Evolutionary conservation across 2,113 vertebrate species (phyloP).

Genomic region (Saguinus imperator): DNA sequence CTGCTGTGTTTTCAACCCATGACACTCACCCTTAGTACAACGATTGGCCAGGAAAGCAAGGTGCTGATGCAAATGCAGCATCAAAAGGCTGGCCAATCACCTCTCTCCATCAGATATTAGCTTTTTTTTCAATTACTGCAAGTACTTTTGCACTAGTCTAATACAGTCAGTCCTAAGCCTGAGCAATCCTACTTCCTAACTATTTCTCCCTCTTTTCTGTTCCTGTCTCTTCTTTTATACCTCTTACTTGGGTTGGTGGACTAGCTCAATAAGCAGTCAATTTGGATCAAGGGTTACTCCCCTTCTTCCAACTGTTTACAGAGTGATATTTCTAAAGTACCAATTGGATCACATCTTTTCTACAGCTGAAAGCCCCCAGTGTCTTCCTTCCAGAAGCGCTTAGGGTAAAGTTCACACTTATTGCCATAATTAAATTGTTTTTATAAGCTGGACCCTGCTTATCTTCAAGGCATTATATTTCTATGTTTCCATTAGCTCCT

Average conservation of each 20-base stretch:
- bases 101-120: neutral
- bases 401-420: slow-evolving; percentile 30
- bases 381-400: slow-evolving; percentile 2
- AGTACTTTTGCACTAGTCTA: neutral
- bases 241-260: neutral
- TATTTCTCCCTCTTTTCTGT: neutral
- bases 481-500: neutral
- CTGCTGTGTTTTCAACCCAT: neutral
- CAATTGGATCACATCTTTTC: neutral
- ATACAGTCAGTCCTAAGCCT: neutral
- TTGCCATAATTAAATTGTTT: slow-evolving; percentile 23
- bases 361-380: neutral
- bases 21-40: neutral
- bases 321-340: slow-evolving; percentile 45
- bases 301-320: slow-evolving; percentile 21
- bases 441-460: neutral
- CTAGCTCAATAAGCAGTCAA: neutral
- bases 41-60: too few species aligned
- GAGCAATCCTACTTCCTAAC: neutral
- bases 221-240: neutral
- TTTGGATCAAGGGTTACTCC: neutral
- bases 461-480: neutral
- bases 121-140: too few species aligned
- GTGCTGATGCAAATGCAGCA: neutral
- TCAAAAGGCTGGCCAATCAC: neutral